Base-by-base conservation (phyloP, 1,140 invertebrate species). In the Dinoponera quadriceps region DNA sequence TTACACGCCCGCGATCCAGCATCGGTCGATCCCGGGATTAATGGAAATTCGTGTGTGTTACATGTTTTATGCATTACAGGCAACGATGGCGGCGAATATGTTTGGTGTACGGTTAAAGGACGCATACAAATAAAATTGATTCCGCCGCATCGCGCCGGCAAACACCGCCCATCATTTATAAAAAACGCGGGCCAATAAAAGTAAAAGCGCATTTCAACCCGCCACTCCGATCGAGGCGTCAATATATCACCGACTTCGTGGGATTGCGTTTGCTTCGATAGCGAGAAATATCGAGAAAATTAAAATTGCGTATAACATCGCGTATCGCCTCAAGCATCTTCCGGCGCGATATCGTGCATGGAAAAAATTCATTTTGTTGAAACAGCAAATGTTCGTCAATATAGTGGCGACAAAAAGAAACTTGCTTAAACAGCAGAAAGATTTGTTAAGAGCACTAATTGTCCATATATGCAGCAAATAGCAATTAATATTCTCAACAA, bases 41-140 rank as follows among this genome's bases (percentile, higher is more conserved):
- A 77, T 18, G 22, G 20, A 22, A 4, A 69, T 71, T 44, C 69
- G n/a, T n/a, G 38, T 9, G 49, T 80, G 33, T 78, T 57, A 18
- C n/a, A 68, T 22, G 33, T 69, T 80, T 57, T 69, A 80, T 69
- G 65, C 11, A 48, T 80, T 71, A 59, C 9, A 13, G 20, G 2
- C 18, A 33, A 27, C 33, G 22, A 59, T n/a, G 33, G 14, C n/a
- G 14, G 14, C 14, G 9, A 51, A 29, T 11, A 57, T 57, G 27
- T 38, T n/a, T 44, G 38, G 38, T 44, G 22, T 27, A 27, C 3
- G 14, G 2, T 25, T 4, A 44, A 55, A 55, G 54, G 9, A 7
- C 22, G 29, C 38, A 14, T 27, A 29, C 16, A 14, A 54, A 63
- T 44, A 4, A 29, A 80, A 80, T 80, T 69, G 55, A 80, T 71